Base-by-base conservation (phyloP, 92 coral and sea anemone genomes). In the Epizoanthus scotinus region DNA sequence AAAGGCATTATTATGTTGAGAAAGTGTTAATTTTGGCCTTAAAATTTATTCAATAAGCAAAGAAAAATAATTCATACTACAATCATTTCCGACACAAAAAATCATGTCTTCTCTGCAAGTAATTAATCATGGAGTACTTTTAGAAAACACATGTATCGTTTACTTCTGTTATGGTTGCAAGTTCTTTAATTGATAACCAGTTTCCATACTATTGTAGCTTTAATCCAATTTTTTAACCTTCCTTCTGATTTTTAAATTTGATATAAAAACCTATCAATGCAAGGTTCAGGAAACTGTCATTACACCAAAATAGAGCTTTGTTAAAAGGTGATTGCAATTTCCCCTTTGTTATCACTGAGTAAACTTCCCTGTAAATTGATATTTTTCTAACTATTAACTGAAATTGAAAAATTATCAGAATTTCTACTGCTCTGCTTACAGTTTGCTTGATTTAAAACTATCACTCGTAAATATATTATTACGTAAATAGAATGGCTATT, bases 241-340 rank as follows among this genome's bases (percentile, higher is more conserved):
- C 17, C 6, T 9, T 1, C 13, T 36, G 1, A 36, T 71, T 71
- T 50, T 70, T 47, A 10, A 70, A 8, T 36, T 26, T 62, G 17
- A 50, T 12, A 49, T 53, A 26, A 71, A 17, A 42, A 28, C 44
- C 36, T 44, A 44, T 69, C 74, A 49, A 53, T 6, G 13, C 25
- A 8, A 2, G 7, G 24, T 50, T 70, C 78, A 44, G 63, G 63
- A 24, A 71, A 25, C 78, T 71, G 78, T 25, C 78, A 71, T 53
- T 53, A 24, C 78, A 4, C 19, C 53, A 42, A 71, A 27, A 64
- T 64, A 64, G 53, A 28, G 63, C 62, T 71, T 50, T 71, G 42
- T 28, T 49, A 49, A 71, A 71, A 71, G 31, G 62, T 52, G 78
- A 71, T 71, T 27, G 78, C 78, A 71, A 70, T 70, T 70, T 70